Conservation (phyloP, 2,113 vertebrate species). For the Ranitomeya variabilis region DNA sequence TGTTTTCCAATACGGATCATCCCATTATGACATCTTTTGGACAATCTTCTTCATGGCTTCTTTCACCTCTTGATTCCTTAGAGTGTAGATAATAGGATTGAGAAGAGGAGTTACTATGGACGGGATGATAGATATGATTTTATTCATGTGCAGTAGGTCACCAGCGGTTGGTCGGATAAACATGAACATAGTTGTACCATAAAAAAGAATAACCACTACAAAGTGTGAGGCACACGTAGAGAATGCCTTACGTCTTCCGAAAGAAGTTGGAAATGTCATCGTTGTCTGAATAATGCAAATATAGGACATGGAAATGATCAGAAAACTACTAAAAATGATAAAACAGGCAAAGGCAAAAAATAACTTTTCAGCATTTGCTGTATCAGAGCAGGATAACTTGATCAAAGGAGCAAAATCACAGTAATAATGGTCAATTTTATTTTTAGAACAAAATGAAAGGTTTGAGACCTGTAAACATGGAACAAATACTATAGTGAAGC, state of each 20-base stretch:
- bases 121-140: conserved; percentile 43
- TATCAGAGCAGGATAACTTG: conserved; percentile 35
- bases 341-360: conserved; percentile 6
- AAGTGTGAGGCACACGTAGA: conserved; percentile 45
- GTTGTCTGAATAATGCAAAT: conserved; percentile 11
- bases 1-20: background rate
- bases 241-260: background rate
- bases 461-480: conserved; percentile 45
- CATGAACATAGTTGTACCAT: conserved; percentile 35
- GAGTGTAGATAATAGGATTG: conserved; percentile 51
- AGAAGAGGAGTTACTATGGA: conserved; percentile 47
- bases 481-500: background rate
- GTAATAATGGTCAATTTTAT: conserved; percentile 49
- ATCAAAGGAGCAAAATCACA: conserved; percentile 43
- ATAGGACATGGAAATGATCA: conserved; percentile 33
- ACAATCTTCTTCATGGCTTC: background rate
- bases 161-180: conserved; percentile 14
- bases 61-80: conserved; percentile 34
- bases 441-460: conserved; percentile 32
- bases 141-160: background rate
- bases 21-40: background rate
- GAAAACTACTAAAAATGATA: conserved; percentile 37
- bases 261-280: background rate
- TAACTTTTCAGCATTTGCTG: background rate
- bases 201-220: conserved; percentile 39